Percentiles rank a stretch among this genome's conserved stretches.
phyloP scores from a whole-genome alignment of 1,140 invertebrate species.

The Trachymyrmex cornetzi region DNA sequence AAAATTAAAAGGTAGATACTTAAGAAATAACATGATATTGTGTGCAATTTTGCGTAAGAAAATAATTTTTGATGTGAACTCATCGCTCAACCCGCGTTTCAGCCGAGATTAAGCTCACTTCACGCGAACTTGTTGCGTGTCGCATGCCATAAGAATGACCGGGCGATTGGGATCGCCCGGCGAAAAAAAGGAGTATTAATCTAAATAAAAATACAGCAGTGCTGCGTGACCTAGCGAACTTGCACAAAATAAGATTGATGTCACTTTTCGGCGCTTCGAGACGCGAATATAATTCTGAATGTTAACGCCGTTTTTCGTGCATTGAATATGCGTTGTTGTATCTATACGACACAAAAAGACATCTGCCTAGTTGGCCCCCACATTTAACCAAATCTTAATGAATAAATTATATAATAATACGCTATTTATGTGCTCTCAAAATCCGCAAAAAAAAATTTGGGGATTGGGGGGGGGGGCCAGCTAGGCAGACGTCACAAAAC shows the following conservation, averaged over 20 bases:
- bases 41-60: constrained; percentile 22
- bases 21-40: constrained; percentile 10
- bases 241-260: constrained; percentile 41
- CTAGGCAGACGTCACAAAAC: no score
- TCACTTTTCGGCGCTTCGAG: constrained; percentile 22
- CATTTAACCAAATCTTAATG: no score
- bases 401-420: no score
- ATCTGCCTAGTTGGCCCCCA: no score
- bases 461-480: no score
- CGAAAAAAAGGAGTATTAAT: constrained; percentile 26
- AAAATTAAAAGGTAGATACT: neutral
- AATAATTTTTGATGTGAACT: constrained; percentile 42
- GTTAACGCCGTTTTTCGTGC: neutral
- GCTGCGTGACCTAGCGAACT: neutral
- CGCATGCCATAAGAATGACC: constrained; percentile 57
- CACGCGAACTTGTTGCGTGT: constrained; percentile 76
- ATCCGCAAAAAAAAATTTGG: no score
- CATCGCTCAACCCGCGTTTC: constrained; percentile 28
- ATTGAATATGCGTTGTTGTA: neutral
- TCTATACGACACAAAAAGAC: no score
- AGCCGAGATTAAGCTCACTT: constrained; percentile 38
- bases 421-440: no score
- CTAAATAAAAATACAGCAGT: constrained; percentile 23
- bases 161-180: neutral
- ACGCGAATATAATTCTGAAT: constrained; percentile 28